Evolutionary conservation across 2,797 vertebrate species (phyloP).

Genomic region (Forpus xanthops): DNA sequence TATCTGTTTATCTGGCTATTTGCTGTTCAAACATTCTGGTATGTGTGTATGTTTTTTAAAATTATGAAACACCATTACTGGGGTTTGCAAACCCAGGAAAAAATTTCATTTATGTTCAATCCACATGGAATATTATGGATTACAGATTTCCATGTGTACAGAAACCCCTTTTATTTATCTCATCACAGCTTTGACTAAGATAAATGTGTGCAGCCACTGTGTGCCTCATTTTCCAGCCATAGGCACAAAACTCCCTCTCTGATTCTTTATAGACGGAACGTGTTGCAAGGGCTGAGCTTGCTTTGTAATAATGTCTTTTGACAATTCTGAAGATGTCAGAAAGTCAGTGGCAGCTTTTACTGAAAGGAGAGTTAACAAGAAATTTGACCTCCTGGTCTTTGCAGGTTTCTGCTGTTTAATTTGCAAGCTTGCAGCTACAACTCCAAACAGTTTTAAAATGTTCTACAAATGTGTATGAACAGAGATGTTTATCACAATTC

Average conservation of each 20-base stretch:
- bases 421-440: background rate
- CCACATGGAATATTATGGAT: background rate
- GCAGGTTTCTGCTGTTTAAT: constrained; percentile 14
- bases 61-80: background rate
- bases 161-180: background rate
- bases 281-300: background rate
- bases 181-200: constrained; percentile 3
- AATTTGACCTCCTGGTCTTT: constrained; percentile 23
- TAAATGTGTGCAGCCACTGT: background rate
- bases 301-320: constrained; percentile 41
- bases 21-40: background rate
- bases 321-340: constrained; percentile 38
- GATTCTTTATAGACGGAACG: constrained; percentile 6
- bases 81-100: background rate
- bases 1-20: background rate
- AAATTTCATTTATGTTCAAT: background rate
- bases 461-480: background rate
- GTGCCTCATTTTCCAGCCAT: constrained; percentile 15
- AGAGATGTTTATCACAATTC: background rate
- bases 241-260: constrained; percentile 2
- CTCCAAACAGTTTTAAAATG: background rate
- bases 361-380: background rate
- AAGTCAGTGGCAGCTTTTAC: background rate
- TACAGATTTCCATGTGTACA: background rate
- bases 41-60: background rate